These are phyloP conservation scores for Diabrotica virgifera DNA, from an alignment of 1,140 invertebrate species.

Conservation along the genomic window DNA sequence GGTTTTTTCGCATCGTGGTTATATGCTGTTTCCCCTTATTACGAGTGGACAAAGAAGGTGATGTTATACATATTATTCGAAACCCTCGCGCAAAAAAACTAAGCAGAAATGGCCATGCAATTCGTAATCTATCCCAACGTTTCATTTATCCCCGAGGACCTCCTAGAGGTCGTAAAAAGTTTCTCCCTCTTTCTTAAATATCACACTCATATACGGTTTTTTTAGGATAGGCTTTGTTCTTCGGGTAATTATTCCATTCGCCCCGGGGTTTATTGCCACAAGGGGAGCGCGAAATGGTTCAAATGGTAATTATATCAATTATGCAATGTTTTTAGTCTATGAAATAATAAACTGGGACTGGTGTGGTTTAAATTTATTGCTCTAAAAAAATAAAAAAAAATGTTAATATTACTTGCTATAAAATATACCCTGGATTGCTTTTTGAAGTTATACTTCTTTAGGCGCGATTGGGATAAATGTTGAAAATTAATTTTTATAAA, in stretches of 20 bases:
- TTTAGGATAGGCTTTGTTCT: slow-evolving; percentile 17
- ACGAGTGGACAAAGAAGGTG: slow-evolving; percentile 33
- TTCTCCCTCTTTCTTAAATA: slow-evolving; percentile 34
- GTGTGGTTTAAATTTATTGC: too few species aligned
- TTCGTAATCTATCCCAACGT: slow-evolving; percentile 39
- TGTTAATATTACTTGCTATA: too few species aligned
- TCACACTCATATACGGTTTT: slow-evolving; percentile 36
- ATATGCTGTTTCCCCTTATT: slow-evolving; percentile 30
- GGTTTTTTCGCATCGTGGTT: slow-evolving; percentile 22
- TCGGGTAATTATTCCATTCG: slow-evolving; percentile 12
- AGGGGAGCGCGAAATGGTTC: neutral
- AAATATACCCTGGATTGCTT: too few species aligned
- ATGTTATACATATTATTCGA: slow-evolving; percentile 36
- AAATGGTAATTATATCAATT: neutral
- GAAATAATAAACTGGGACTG: neutral
- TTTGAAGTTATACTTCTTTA: too few species aligned
- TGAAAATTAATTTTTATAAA: too few species aligned
- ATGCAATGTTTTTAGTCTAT: neutral
- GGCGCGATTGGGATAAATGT: too few species aligned
- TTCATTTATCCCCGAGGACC: slow-evolving; percentile 39
- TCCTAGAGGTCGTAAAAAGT: slow-evolving; percentile 32
- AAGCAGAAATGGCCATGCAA: slow-evolving; percentile 38
- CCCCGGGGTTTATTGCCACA: neutral
- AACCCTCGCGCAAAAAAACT: slow-evolving; percentile 37
- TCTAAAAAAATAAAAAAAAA: too few species aligned